Conservation (phyloP, 1,140 invertebrate species). For the Cydia pomonella region DNA sequence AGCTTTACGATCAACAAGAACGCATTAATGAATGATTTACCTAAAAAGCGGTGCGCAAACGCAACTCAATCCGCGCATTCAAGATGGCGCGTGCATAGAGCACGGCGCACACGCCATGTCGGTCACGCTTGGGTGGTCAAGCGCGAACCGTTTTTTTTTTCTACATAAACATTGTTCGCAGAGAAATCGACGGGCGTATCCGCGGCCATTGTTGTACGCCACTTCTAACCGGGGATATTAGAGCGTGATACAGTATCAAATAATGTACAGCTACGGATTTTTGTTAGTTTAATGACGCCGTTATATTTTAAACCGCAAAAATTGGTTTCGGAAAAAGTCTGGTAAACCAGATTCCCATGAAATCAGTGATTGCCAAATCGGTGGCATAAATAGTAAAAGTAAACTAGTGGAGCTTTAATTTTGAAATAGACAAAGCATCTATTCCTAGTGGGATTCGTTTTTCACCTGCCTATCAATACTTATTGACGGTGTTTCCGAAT, state of each 20-base stretch:
- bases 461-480: too few species aligned
- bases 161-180: slow-evolving; percentile 78
- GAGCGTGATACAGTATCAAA: slow-evolving; percentile 73
- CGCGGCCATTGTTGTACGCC: slow-evolving; percentile 70
- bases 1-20: slow-evolving; percentile 13
- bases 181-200: slow-evolving; percentile 78
- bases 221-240: slow-evolving; percentile 71
- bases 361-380: neutral
- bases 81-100: slow-evolving; percentile 73
- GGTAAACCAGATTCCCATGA: neutral
- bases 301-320: neutral
- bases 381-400: neutral
- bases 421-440: neutral
- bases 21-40: slow-evolving; percentile 27
- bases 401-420: neutral
- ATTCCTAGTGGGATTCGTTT: neutral
- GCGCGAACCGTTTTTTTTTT: slow-evolving; percentile 70
- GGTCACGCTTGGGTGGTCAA: slow-evolving; percentile 63
- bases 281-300: slow-evolving; percentile 1
- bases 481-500: too few species aligned
- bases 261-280: slow-evolving; percentile 47
- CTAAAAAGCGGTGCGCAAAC: slow-evolving; percentile 51
- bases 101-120: slow-evolving; percentile 75
- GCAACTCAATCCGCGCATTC: slow-evolving; percentile 73
- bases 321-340: slow-evolving; percentile 17